Base-by-base conservation (phyloP, 2,888 invertebrate genomes). In the Parnassius mnemosyne region DNA sequence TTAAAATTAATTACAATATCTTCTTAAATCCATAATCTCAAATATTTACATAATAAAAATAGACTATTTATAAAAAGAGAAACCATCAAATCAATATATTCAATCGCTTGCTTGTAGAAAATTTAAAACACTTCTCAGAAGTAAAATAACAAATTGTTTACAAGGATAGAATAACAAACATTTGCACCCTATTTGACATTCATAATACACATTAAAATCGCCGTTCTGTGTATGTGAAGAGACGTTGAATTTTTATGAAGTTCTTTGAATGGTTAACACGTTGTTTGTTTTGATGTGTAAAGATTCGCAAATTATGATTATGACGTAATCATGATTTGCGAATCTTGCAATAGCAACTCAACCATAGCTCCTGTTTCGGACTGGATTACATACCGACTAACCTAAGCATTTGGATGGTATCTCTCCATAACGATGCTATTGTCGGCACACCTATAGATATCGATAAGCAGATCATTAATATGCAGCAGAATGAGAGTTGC, bases 241-340 rank as follows among this genome's bases (percentile, higher is more conserved):
- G 25, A 52, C 53, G 44, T 54, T 63, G 63, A 63, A 63, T 63
- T 63, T 59, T 63, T 63, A 63, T 59, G 50, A 51, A 51, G 43
- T 58, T 58, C 55, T 63, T 58, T 54, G 50, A 57, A 62, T 44
- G 51, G 58, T 25, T 55, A 11, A 11, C 20, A 51, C 13, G 43
- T 55, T 50, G 43, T 51, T 51, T 10, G 49, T 61, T 55, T 51
- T 46, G 44, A 55, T 51, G 12, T 50, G 9, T 50, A 43, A 34
- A 34, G 12, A 41, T 53, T 13, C 13, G n/a, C 20, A 54, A 52
- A 52, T 52, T 10, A 34, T 52, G 1, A 34, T 7, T 7, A 34
- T 7, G 34, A 7, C 34, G 7, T 20, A 20, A 20, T 20, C 20
- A 20, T 20, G 20, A 2, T 2, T 20, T 20, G 20, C 20, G 20